These are phyloP conservation scores for Elanus axillaris DNA, from an alignment of 2,113 vertebrate species.

Conservation along the genomic window DNA sequence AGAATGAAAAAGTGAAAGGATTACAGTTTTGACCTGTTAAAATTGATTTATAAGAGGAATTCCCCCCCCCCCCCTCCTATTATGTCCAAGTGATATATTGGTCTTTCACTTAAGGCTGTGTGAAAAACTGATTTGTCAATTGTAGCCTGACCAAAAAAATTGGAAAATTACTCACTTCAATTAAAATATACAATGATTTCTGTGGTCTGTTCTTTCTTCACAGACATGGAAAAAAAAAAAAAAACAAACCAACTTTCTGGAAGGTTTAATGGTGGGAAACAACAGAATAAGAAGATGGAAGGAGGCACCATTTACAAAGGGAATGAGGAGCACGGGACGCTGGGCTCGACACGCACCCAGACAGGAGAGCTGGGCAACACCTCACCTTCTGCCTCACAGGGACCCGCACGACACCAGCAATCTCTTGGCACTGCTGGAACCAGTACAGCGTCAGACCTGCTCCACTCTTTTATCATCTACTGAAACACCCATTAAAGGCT, in stretches of 20 bases:
- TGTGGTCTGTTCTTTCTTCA: neutral
- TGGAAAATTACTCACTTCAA: neutral
- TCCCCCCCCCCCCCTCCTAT: neutral
- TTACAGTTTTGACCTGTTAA: slow-evolving; percentile 41
- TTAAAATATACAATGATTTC: slow-evolving; percentile 8
- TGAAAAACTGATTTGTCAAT: slow-evolving; percentile 48
- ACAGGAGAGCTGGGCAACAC: rapidly evolving
- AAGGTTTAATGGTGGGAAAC: neutral
- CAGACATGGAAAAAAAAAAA: neutral
- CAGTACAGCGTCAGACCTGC: rapidly evolving
- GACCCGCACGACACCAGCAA: neutral
- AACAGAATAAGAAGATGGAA: neutral
- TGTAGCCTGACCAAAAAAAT: neutral
- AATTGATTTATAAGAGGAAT: slow-evolving; percentile 49
- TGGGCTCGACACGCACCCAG: no score
- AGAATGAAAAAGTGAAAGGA: slow-evolving; percentile 7
- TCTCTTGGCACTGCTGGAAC: neutral
- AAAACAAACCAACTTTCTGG: neutral
- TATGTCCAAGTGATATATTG: slow-evolving; percentile 50
- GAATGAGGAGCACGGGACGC: neutral
- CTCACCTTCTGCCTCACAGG: neutral
- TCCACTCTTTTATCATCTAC: no score
- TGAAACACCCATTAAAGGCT: neutral
- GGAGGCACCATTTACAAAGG: neutral
- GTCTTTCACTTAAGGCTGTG: slow-evolving; percentile 17